Conservation (phyloP, 1,140 invertebrate species). For the Leptestheria dahalacensis region DNA sequence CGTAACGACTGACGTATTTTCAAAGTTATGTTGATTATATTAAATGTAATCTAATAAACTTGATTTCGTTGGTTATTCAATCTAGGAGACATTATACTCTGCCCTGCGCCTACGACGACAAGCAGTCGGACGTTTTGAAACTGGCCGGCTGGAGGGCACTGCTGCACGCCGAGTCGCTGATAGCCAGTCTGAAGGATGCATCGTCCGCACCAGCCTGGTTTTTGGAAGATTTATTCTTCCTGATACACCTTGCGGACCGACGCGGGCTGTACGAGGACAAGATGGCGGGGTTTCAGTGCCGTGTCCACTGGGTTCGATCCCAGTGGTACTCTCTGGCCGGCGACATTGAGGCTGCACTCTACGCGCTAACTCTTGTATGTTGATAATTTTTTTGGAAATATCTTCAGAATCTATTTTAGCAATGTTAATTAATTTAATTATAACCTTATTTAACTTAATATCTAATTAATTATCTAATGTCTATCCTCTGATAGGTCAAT, state of each 20-base stretch:
- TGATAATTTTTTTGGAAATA: not conserved
- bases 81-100: conserved; percentile 28
- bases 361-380: conserved; percentile 30
- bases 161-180: conserved; percentile 41
- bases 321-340: conserved; percentile 35
- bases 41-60: too few relatives aligned
- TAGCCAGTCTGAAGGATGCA: not conserved
- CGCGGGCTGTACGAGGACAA: conserved; percentile 29
- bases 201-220: not conserved
- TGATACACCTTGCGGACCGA: conserved; percentile 31
- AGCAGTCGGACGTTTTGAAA: conserved; percentile 34
- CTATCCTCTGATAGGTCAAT: conserved; percentile 13
- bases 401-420: not conserved
- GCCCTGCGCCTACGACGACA: conserved; percentile 30
- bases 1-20: too few relatives aligned
- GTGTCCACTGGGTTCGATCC: conserved; percentile 37
- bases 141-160: conserved; percentile 42
- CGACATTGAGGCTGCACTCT: conserved; percentile 32
- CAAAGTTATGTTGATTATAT: too few relatives aligned
- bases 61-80: too few relatives aligned
- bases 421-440: too few relatives aligned
- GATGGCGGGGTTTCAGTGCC: conserved; percentile 28
- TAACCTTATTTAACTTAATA: not conserved
- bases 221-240: conserved; percentile 24
- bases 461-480: conserved; percentile 12